A percentile compares a stretch with the other conserved stretches of the same genome.
Conservation (phyloP, 1,140 invertebrate species). For the Rhynchophorus ferrugineus region DNA sequence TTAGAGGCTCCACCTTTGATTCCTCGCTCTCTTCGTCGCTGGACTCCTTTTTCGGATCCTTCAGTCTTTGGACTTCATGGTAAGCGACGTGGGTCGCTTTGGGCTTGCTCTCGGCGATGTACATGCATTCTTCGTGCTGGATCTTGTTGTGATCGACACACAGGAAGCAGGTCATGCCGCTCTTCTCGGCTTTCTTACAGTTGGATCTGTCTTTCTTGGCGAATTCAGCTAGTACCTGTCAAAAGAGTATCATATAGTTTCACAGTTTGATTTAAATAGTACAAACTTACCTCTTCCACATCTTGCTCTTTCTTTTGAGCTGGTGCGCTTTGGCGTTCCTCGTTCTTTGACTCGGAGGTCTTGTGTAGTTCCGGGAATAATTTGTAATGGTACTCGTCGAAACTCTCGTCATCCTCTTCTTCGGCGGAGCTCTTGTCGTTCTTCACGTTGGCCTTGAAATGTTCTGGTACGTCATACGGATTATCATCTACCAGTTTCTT, state of each 20-base stretch:
- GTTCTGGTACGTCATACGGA: slow-evolving; percentile 19
- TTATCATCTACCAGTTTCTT: slow-evolving; percentile 21
- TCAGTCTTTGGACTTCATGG: slow-evolving; percentile 27
- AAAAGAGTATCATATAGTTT: no score
- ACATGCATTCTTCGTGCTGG: slow-evolving; percentile 68
- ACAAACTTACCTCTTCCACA: slow-evolving; percentile 49
- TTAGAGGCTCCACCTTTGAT: slow-evolving; percentile 14
- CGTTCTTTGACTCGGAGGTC: slow-evolving; percentile 31
- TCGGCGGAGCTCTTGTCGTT: slow-evolving; percentile 10
- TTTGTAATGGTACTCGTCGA: slow-evolving; percentile 41
- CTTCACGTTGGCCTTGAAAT: slow-evolving; percentile 19
- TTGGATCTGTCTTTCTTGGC: slow-evolving; percentile 58
- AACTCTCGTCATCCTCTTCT: slow-evolving; percentile 19
- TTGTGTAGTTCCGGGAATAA: slow-evolving; percentile 41
- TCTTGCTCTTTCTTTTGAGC: slow-evolving; percentile 50
- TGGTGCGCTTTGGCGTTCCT: slow-evolving; percentile 38
- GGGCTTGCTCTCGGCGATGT: slow-evolving; percentile 54
- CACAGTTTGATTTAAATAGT: no score
- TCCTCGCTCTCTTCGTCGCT: slow-evolving; percentile 4
- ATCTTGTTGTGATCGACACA: slow-evolving; percentile 58
- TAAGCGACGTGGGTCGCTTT: slow-evolving; percentile 45
- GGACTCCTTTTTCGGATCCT: slow-evolving; percentile 16
- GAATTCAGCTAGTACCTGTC: slow-evolving; percentile 56
- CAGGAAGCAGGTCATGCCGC: slow-evolving; percentile 66
- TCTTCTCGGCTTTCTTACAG: slow-evolving; percentile 60